Base-by-base conservation (phyloP, 2,888 invertebrate species). In the Andrena haemorrhoa region DNA sequence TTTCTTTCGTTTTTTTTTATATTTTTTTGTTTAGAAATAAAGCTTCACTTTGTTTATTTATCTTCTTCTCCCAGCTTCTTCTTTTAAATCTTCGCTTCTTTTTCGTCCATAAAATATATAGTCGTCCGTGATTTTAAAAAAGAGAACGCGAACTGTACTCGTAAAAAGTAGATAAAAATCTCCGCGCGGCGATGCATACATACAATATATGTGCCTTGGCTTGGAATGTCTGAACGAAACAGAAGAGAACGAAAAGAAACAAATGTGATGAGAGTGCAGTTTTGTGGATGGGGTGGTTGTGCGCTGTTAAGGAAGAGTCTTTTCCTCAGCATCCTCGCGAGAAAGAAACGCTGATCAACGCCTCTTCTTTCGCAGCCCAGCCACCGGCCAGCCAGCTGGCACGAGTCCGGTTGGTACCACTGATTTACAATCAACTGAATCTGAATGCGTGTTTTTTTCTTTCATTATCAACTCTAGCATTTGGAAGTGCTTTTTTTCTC, bases 221-320 rank as follows among this genome's bases (percentile, higher is more conserved):
- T 87, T 92, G 92, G 92, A 92, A 92, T 93, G 92, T 92, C 88
- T 89, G 83, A 91, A 92, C 86, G 82, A 86, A 89, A 89, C 89
- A 85, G 80, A 81, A 81, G 82, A 87, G 85, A 87, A 84, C 68
- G 75, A 83, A 79, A 84, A 82, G 70, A 75, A 84, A 69, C 80
- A 41, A 68, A 82, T 78, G 82, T 80, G 82, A 89, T 85, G 85
- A 89, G 83, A 87, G 82, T 90, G 87, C 83, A 82, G 64, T 86
- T 23, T 79, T 86, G 81, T 80, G 87, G 84, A 84, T 88, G 85
- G 86, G 76, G 85, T 89, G 86, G 87, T 41, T 84, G 80, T 87
- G 81, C 68, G 82, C 82, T 87, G 82, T 83, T 76, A 82, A 82
- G 75, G 85, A 88, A 87, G 76, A 88, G 82, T 64, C 74, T 75